Base-by-base conservation (phyloP, 1,140 invertebrate genomes). In the Pseudomyrmex pallidus region DNA sequence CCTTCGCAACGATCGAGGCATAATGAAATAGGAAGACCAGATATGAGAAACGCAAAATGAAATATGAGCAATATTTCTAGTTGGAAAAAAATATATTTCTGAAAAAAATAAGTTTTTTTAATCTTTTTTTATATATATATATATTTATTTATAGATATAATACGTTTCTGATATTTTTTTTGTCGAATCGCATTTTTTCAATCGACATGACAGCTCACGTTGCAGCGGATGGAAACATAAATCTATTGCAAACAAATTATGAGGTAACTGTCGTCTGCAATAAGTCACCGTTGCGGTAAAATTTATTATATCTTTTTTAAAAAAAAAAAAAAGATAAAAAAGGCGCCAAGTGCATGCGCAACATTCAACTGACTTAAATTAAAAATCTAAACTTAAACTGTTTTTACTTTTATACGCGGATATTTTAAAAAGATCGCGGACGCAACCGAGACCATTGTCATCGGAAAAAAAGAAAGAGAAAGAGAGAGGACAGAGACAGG, bases 361-460 rank as follows among this genome's bases (percentile, higher is more conserved):
- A 35, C 35, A 4, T 35, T 25, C 25, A 25, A 25, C 25, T 35
- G 35, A 35, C 35, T 35, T 35, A 7, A 35, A 35, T 35, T 35
- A 35, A 35, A 35, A 35, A 35, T 35, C 35, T 35, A 35, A 35
- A 35, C 35, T 35, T 35, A 35, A 35, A 35, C 35, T 35, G 35
- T 35, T 35, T 35, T 35, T 35, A 35, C 5, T 35, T 35, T 22
- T 10, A 12, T 52, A 13, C 2, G 46, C 70, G 12, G 17, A 10
- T 67, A 54, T 68, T 68, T 57, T 20, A 56, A 52, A 17, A 52
- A 25, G 10, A 68, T 77, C 50, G 74, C 35, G 74, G 13, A 68
- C 50, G 52, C 22, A 59, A 12, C 44, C 46, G 22, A 2, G n/a
- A 35, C 44, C n/a, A 66, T n/a, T 77, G 54, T 44, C 12, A 46